Base-by-base conservation (phyloP, 2,113 vertebrate genomes). In the Urocitellus parryii region DNA sequence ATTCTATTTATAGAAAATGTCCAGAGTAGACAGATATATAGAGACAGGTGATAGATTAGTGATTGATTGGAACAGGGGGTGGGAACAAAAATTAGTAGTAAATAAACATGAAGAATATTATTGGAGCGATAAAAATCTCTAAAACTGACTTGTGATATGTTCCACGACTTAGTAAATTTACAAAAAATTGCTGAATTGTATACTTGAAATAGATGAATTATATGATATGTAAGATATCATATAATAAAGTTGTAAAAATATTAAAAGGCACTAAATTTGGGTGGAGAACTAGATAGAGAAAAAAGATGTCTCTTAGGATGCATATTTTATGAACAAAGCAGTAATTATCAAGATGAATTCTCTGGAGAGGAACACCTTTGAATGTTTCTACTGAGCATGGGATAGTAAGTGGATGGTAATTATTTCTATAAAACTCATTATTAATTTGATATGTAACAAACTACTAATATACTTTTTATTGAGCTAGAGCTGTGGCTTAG, bases 161-260 rank as follows among this genome's bases (percentile, higher is more conserved):
- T 85, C 51, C 9, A 76, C 8, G 80, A 42, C 39, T 91, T 93
- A 53, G 42, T 79, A 51, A 73, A 56, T 88, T 18, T 39, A 58
- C 56, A 24, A 58, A 58, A 58, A 58, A 22, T 58, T 20, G 20
- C 20, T 68, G 48, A 88, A 74, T 56, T 88, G 68, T 74, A 53
- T 6, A 53, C n/a, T 93, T 84, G 90, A 91, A 96, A 81, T 89
- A 70, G 45, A 42, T 83, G n/a, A 73, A 73, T 67, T 95, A 90
- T 58, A 20, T 56, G 18, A 56, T 56, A 20, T 56, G 7, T 58
- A 58, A 58, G 56, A 58, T 58, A 7, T 74, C 53, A 32, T 34
- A 95, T 56, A 67, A 61, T 83, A 78, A 96, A 93, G 17, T 45
- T 82, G 8, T 93, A 87, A 85, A 90, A 89, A 37, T 39, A 51